Conservation (phyloP, 2,113 vertebrate genomes). For the Micromys minutus region DNA sequence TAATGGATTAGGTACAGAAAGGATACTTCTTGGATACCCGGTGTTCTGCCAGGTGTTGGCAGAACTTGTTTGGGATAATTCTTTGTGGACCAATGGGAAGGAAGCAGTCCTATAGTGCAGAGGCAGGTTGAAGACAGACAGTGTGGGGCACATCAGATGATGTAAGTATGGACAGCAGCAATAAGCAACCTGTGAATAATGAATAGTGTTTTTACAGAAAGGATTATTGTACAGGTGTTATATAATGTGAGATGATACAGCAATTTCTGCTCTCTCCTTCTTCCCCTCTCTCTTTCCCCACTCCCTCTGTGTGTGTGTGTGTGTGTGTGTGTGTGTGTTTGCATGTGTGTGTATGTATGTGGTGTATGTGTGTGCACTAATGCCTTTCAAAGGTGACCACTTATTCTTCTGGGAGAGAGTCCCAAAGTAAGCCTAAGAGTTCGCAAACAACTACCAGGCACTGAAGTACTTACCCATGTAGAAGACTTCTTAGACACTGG, state of each 20-base stretch:
- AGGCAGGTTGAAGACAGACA: no score
- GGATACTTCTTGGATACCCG: not conserved
- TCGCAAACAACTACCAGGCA: not conserved
- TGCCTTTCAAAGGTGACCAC: not conserved
- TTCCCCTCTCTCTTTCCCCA: not conserved
- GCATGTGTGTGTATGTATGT: not conserved
- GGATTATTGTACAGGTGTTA: fast-evolving
- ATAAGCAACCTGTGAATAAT: not conserved
- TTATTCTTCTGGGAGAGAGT: not conserved
- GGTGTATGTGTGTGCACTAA: not conserved
- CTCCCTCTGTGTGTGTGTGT: no score
- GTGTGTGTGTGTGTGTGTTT: not conserved
- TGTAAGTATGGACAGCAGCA: not conserved
- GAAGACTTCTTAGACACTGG: not conserved
- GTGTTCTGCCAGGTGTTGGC: not conserved
- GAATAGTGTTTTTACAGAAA: no score
- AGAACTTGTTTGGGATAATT: not conserved
- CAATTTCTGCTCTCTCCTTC: not conserved
- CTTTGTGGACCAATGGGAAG: not conserved
- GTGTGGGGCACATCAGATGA: not conserved
- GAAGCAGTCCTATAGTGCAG: fast-evolving
- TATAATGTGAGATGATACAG: not conserved
- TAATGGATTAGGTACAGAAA: no score
- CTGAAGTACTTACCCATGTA: not conserved
- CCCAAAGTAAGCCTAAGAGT: not conserved